phyloP scores from a whole-genome alignment of 2,888 invertebrate genomes.

The Tillus elongatus region DNA sequence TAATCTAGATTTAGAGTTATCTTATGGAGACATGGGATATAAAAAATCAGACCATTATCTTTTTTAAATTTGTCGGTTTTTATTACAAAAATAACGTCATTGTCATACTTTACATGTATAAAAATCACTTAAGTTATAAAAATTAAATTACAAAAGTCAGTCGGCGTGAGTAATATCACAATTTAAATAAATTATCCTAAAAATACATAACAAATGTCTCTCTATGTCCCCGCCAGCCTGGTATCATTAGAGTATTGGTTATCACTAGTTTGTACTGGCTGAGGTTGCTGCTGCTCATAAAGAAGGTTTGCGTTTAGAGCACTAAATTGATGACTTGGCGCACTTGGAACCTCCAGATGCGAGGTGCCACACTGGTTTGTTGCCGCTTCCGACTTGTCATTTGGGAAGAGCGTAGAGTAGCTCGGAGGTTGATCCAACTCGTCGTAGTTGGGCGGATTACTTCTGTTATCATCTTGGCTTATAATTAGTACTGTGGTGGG shows the following conservation, averaged over 20 bases:
- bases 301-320: too few species aligned
- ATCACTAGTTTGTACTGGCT: too few species aligned
- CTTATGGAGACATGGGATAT: too few species aligned
- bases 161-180: slow-evolving; percentile 3
- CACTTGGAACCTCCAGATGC: too few species aligned
- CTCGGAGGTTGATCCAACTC: slow-evolving; percentile 54
- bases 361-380: too few species aligned
- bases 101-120: not conserved
- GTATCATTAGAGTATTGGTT: too few species aligned
- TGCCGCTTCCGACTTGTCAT: slow-evolving; percentile 20
- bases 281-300: too few species aligned
- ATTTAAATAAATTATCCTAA: not conserved
- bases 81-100: slow-evolving; percentile 3
- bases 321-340: too few species aligned
- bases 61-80: not conserved
- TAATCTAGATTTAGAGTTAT: too few species aligned
- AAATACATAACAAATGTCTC: not conserved
- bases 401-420: slow-evolving; percentile 57
- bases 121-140: not conserved
- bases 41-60: not conserved
- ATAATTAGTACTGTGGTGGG: slow-evolving; percentile 34
- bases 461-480: slow-evolving; percentile 21
- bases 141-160: slow-evolving; percentile 1
- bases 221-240: too few species aligned
- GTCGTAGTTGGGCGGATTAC: slow-evolving; percentile 53